Evolutionary conservation across 2,797 vertebrate species (phyloP).

Genomic region (Poecile montanus): DNA sequence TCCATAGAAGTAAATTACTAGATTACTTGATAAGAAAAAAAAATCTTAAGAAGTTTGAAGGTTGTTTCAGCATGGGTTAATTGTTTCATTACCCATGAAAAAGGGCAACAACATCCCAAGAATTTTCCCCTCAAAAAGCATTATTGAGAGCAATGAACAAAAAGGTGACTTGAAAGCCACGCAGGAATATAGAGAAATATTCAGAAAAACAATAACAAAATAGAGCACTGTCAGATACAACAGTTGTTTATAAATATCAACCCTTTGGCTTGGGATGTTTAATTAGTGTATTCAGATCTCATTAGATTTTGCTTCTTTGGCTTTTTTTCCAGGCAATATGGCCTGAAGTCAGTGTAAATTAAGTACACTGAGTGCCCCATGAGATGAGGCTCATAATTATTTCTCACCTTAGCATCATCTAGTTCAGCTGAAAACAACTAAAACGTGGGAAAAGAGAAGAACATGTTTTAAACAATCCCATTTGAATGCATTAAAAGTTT

Average conservation of each 20-base stretch:
- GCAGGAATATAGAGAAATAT: not conserved
- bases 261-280: not conserved
- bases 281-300: slow-evolving; percentile 25
- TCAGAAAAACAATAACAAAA: not conserved
- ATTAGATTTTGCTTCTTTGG: slow-evolving; percentile 8
- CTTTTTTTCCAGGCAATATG: not conserved
- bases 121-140: not conserved
- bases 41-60: slow-evolving; percentile 30
- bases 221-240: not conserved
- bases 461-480: not conserved
- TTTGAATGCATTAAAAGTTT: not conserved
- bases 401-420: slow-evolving; percentile 16
- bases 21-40: slow-evolving; percentile 27
- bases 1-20: slow-evolving; percentile 53
- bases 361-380: not conserved
- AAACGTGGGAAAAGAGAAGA: not conserved
- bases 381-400: slow-evolving; percentile 15
- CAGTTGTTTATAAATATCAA: slow-evolving; percentile 23
- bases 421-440: not conserved
- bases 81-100: slow-evolving; percentile 39
- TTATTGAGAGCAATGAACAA: not conserved
- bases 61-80: slow-evolving; percentile 32
- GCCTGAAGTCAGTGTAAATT: slow-evolving; percentile 38
- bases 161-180: not conserved
- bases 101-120: not conserved